Evolutionary conservation across 2,888 invertebrate species (phyloP).

Genomic region (Amphipoea lucens): DNA sequence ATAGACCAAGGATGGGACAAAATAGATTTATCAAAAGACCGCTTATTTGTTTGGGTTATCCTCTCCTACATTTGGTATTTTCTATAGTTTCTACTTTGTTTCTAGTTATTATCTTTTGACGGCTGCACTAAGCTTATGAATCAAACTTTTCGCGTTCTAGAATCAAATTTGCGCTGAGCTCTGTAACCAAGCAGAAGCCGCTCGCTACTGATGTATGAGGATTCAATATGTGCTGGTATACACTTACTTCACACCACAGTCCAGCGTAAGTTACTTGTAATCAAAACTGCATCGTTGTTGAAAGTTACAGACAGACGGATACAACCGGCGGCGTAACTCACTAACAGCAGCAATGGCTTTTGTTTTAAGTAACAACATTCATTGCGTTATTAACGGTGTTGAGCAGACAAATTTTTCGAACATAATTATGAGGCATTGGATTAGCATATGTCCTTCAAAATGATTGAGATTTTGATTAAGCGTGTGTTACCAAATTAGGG

Average conservation of each 20-base stretch:
- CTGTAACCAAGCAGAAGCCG: no score
- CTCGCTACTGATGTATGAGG: not conserved
- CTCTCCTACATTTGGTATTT: not conserved
- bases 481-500: no score
- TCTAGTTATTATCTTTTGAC: not conserved
- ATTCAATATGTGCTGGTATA: not conserved
- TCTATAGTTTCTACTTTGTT: not conserved
- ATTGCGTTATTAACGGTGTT: no score
- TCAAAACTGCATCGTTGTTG: not conserved
- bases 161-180: not conserved
- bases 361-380: no score
- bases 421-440: no score
- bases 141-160: not conserved
- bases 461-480: no score
- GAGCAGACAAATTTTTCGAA: no score
- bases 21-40: not conserved
- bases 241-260: not conserved
- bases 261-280: not conserved
- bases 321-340: not conserved
- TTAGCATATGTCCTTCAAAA: no score
- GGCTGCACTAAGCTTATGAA: not conserved
- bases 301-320: not conserved
- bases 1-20: not conserved
- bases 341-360: no score
- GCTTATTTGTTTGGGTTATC: not conserved